These are phyloP conservation scores for Xylocampa areola DNA, from an alignment of 2,888 invertebrate genomes.

Conservation along the genomic window DNA sequence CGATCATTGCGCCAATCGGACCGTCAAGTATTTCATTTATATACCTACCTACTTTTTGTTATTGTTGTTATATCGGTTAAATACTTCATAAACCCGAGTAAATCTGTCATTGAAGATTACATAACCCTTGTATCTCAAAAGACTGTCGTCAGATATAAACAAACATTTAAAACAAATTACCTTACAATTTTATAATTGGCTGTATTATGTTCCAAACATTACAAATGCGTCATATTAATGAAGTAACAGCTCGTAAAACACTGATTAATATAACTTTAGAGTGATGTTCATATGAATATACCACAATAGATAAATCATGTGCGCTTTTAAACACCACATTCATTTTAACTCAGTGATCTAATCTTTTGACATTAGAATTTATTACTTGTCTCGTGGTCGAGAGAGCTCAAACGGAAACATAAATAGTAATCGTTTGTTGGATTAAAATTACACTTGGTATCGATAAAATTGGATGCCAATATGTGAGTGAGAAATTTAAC, in stretches of 20 bases:
- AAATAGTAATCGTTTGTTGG: slow-evolving; percentile 28
- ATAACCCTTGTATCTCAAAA: too few relatives aligned
- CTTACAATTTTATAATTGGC: background rate
- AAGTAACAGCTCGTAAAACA: slow-evolving; percentile 27
- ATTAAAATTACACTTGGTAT: slow-evolving; percentile 21
- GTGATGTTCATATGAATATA: slow-evolving; percentile 7
- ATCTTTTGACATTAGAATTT: slow-evolving; percentile 39
- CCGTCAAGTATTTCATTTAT: too few relatives aligned
- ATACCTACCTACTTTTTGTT: too few relatives aligned
- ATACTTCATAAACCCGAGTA: too few relatives aligned
- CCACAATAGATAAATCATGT: slow-evolving; percentile 30
- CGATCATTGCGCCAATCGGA: too few relatives aligned
- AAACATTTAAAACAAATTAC: too few relatives aligned
- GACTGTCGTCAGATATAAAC: too few relatives aligned
- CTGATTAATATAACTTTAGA: slow-evolving; percentile 24
- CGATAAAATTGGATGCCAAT: slow-evolving; percentile 29
- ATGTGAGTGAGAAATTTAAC: slow-evolving; percentile 14
- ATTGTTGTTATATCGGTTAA: too few relatives aligned
- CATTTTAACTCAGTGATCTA: slow-evolving; percentile 21
- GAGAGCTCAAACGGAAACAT: slow-evolving; percentile 26
- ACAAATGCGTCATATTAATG: slow-evolving; percentile 14
- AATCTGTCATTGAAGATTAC: too few relatives aligned
- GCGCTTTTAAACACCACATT: slow-evolving; percentile 8
- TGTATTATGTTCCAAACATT: background rate
- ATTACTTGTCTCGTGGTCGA: slow-evolving; percentile 28